phyloP scores from a whole-genome alignment of 2,113 vertebrate species.

The Eretmochelys imbricata region DNA sequence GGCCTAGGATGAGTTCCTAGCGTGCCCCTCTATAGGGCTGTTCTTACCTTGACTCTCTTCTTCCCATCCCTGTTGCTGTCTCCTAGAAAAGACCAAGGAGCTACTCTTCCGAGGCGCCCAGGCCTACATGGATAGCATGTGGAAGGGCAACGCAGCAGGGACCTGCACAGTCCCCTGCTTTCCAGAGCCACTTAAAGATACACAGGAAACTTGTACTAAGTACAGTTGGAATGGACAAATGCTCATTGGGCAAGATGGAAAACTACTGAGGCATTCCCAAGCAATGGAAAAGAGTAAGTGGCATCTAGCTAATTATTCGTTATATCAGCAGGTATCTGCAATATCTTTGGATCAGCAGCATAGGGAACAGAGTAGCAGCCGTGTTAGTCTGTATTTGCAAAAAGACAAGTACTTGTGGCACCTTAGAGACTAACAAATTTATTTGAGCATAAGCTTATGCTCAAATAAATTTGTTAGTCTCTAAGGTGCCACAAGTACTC shows the following conservation, averaged over 20 bases:
- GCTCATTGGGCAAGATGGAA: conserved; percentile 80
- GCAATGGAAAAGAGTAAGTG: conserved; percentile 63
- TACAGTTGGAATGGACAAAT: conserved; percentile 70
- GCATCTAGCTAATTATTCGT: not conserved
- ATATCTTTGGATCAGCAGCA: not conserved
- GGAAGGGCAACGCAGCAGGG: conserved; percentile 25
- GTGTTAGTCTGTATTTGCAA: no score
- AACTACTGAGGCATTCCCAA: conserved; percentile 51
- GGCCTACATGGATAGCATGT: conserved; percentile 64
- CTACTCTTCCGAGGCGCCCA: conserved; percentile 82
- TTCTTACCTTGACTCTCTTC: not conserved
- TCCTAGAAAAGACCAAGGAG: conserved; percentile 77
- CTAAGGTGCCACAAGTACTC: no score
- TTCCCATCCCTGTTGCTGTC: not conserved
- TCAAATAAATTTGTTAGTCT: no score
- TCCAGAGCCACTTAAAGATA: conserved; percentile 29
- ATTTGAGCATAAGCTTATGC: no score
- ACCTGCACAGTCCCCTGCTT: not conserved
- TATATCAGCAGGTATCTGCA: not conserved
- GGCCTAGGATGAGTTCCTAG: not conserved
- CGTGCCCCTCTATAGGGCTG: not conserved
- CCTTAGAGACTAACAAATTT: no score
- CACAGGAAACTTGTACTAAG: not conserved
- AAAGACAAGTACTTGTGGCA: no score
- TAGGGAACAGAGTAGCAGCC: not conserved